A percentile compares a stretch with the other conserved stretches of the same genome.
phyloP scores from a whole-genome alignment of 2,888 invertebrate genomes.

The Lathronympha strigana region DNA sequence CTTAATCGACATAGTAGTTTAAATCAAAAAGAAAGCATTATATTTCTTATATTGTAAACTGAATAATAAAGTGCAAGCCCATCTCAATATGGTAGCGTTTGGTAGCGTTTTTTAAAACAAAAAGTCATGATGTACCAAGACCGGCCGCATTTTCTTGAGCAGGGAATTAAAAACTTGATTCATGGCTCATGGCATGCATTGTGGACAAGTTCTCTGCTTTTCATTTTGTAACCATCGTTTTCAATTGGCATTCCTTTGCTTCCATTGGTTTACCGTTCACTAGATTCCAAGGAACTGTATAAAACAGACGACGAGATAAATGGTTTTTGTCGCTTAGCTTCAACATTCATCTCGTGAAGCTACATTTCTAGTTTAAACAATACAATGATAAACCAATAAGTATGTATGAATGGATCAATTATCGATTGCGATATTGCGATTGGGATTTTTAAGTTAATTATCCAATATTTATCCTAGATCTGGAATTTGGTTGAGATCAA shows the following conservation, averaged over 20 bases:
- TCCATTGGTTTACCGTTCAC: slow-evolving; percentile 7
- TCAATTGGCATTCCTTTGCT: slow-evolving; percentile 24
- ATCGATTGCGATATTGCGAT: not conserved
- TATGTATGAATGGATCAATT: slow-evolving; percentile 3
- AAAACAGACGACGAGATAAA: not conserved
- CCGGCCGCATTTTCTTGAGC: slow-evolving; percentile 68
- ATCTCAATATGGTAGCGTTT: slow-evolving; percentile 28
- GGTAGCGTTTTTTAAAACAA: slow-evolving; percentile 45
- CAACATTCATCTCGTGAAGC: not conserved
- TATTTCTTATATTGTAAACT: not conserved
- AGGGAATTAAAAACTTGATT: slow-evolving; percentile 79
- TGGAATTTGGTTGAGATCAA: too few species aligned
- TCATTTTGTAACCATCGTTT: slow-evolving; percentile 18
- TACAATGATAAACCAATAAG: not conserved
- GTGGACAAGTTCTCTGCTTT: slow-evolving; percentile 16
- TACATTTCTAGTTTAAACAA: not conserved
- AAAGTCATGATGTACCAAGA: slow-evolving; percentile 65
- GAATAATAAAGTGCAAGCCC: slow-evolving; percentile 10
- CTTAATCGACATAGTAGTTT: not conserved
- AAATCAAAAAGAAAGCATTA: not conserved
- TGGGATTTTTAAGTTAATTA: too few species aligned
- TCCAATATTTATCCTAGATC: too few species aligned
- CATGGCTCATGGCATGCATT: slow-evolving; percentile 16
- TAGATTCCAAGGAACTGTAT: slow-evolving; percentile 18
- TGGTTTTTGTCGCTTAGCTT: not conserved